phyloP scores from a whole-genome alignment of 2,113 vertebrate species.

The Pseudopipra pipra region DNA sequence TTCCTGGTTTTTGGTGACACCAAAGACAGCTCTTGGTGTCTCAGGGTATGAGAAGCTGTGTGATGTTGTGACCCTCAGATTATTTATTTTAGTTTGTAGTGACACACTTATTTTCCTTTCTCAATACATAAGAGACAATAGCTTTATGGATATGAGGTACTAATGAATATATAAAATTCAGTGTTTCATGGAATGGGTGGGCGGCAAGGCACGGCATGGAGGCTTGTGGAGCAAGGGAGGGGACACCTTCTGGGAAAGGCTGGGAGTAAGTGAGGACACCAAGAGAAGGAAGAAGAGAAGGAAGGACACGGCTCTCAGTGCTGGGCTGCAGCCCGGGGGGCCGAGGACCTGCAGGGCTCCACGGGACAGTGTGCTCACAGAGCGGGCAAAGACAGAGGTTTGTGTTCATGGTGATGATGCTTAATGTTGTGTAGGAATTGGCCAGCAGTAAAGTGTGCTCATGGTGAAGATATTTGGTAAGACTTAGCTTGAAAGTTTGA shows the following conservation, averaged over 20 bases:
- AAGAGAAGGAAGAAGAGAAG: not conserved
- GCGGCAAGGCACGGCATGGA: accelerated
- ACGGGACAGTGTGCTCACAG: too few species aligned
- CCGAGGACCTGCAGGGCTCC: not conserved
- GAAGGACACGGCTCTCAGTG: accelerated
- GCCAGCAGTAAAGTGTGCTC: accelerated
- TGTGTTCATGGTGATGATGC: accelerated
- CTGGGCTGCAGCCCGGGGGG: too few species aligned
- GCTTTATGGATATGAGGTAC: not conserved
- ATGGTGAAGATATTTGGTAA: accelerated
- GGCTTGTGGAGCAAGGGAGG: not conserved
- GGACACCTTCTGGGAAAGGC: not conserved
- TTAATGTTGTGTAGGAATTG: not conserved
- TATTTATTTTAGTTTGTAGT: not conserved
- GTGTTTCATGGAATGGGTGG: accelerated
- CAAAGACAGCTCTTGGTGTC: too few species aligned
- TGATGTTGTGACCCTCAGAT: too few species aligned
- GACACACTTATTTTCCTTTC: not conserved
- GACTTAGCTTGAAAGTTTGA: not conserved
- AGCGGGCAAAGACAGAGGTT: accelerated
- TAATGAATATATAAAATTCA: not conserved
- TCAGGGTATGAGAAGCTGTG: not conserved
- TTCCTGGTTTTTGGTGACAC: not conserved
- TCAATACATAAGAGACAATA: not conserved
- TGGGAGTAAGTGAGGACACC: not conserved